Conservation (phyloP, 2,113 vertebrate genomes). For the Hydrochoerus hydrochaeris region DNA sequence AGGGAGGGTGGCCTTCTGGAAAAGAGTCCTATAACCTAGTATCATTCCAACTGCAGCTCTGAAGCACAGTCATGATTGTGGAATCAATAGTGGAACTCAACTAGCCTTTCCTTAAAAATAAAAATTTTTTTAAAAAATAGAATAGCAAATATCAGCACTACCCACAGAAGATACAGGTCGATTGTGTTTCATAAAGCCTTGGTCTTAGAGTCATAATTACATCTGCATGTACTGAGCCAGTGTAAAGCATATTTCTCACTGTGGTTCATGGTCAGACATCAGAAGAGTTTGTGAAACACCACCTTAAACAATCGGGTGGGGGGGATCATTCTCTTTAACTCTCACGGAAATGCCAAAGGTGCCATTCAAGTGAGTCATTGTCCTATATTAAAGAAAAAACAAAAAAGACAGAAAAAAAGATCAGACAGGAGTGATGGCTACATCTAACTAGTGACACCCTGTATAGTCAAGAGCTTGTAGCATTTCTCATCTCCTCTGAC, state of each 20-base stretch:
- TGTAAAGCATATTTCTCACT: not conserved
- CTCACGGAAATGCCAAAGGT: slow-evolving; percentile 6
- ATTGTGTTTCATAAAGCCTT: not conserved
- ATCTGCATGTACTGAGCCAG: not conserved
- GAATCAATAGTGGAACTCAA: not conserved
- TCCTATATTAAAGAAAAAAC: not conserved
- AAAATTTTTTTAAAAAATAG: not conserved
- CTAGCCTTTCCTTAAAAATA: not conserved
- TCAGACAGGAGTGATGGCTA: not conserved
- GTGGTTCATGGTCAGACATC: not conserved
- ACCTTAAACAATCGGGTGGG: not conserved
- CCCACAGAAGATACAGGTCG: not conserved
- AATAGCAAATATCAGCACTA: not conserved
- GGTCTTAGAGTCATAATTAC: not conserved
- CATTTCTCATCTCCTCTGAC: slow-evolving; percentile 18
- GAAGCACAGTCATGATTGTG: not conserved
- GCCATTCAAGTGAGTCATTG: not conserved
- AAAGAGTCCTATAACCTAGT: not conserved
- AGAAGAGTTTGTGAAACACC: not conserved
- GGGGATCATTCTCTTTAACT: not conserved
- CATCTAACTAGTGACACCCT: not conserved
- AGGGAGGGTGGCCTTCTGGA: slow-evolving; percentile 45
- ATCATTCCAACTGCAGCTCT: not conserved
- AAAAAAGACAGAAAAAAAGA: not conserved
- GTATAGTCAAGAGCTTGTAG: not conserved